A percentile compares a stretch with the other conserved stretches of the same genome.
These are phyloP conservation scores for Ancistrus triradiatus DNA, from an alignment of 2,113 vertebrate species.

Conservation along the genomic window DNA sequence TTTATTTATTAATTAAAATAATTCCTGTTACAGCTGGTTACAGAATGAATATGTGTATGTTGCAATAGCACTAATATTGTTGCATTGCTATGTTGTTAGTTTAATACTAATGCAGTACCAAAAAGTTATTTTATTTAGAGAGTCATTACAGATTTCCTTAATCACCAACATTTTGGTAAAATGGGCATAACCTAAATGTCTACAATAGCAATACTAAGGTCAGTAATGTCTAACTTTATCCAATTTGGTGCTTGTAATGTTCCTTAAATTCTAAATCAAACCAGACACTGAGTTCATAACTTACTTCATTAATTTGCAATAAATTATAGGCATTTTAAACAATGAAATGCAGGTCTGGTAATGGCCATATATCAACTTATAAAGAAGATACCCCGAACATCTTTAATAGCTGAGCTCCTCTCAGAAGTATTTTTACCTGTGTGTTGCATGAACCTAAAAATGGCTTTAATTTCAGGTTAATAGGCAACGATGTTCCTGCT, in stretches of 20 bases:
- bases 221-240: too few species aligned
- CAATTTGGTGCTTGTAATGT: neutral
- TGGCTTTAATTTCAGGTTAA: constrained; percentile 26
- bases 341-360: neutral
- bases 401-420: neutral
- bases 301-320: neutral
- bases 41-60: neutral
- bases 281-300: neutral
- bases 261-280: neutral
- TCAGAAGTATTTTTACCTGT: constrained; percentile 12
- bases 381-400: too few species aligned
- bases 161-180: too few species aligned
- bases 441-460: constrained; percentile 9
- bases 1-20: neutral
- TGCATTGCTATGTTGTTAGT: too few species aligned
- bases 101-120: neutral
- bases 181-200: too few species aligned
- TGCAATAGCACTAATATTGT: neutral
- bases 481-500: constrained; percentile 4
- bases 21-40: constrained; percentile 13
- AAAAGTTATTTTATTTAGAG: too few species aligned
- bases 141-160: too few species aligned
- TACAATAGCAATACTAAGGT: too few species aligned
- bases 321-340: neutral
- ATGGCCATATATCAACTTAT: neutral